phyloP scores from a whole-genome alignment of 1,140 invertebrate genomes.

The Meloidogyne chitwoodi region DNA sequence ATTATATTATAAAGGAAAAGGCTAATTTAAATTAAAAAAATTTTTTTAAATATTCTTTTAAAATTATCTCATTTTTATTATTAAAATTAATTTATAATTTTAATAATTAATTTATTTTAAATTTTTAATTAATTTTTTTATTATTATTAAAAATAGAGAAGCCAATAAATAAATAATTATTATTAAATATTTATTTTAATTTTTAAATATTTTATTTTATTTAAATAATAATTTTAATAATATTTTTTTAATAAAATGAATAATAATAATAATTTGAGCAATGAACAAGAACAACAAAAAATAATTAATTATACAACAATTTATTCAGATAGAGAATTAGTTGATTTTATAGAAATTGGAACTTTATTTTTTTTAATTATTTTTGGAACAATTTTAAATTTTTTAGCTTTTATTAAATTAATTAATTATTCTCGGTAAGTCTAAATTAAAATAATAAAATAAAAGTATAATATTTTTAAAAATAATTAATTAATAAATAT shows the following conservation, averaged over 20 bases:
- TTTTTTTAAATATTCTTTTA: too few species aligned
- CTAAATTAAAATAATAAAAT: too few species aligned
- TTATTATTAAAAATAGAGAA: background rate
- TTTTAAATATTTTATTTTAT: too few species aligned
- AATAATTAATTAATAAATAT: too few species aligned
- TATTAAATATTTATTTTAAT: too few species aligned
- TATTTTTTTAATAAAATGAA: background rate
- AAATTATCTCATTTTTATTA: too few species aligned
- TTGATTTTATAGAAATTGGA: constrained; percentile 39
- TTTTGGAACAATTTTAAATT: constrained; percentile 40
- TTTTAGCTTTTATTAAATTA: constrained; percentile 33
- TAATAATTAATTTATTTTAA: background rate
- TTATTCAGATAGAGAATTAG: constrained; percentile 9
- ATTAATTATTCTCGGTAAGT: constrained; percentile 38
- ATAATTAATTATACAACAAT: background rate
- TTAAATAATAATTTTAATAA: too few species aligned
- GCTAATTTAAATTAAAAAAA: too few species aligned
- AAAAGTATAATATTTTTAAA: too few species aligned
- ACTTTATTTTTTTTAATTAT: constrained; percentile 32
- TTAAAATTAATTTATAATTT: too few species aligned
- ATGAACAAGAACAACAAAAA: background rate
- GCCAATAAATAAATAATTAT: too few species aligned
- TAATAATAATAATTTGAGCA: background rate
- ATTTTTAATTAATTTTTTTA: constrained; percentile 6
- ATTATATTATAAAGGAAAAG: too few species aligned